A percentile compares a stretch with the other conserved stretches of the same genome.
phyloP scores from a whole-genome alignment of 2,113 vertebrate genomes.

The Sceloporus tristichus region DNA sequence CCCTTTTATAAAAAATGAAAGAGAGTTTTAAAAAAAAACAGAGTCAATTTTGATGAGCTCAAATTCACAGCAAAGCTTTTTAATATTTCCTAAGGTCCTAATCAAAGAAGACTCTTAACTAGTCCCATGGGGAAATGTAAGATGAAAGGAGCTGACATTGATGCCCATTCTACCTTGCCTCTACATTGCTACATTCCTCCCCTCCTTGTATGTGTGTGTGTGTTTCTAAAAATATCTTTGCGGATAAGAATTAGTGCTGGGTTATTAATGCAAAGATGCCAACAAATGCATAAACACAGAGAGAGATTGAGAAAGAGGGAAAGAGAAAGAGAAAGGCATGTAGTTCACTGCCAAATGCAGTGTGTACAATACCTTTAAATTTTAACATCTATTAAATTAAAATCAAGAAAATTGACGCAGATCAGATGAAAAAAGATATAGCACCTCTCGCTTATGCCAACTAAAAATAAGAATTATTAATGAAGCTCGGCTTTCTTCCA shows the following conservation, averaged over 20 bases:
- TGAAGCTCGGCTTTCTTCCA: constrained; percentile 86
- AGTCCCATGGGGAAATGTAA: constrained; percentile 76
- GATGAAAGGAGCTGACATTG: constrained; percentile 77
- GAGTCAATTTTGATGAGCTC: constrained; percentile 77
- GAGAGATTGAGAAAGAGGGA: background rate
- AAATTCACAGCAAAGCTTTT: constrained; percentile 76
- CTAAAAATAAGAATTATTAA: constrained; percentile 90
- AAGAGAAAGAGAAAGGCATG: background rate
- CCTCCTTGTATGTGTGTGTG: constrained; percentile 44
- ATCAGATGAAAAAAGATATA: constrained; percentile 83
- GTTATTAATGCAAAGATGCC: constrained; percentile 71
- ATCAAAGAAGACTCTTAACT: constrained; percentile 81
- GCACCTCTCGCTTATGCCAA: constrained; percentile 84
- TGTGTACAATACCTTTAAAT: constrained; percentile 68
- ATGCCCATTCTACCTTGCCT: constrained; percentile 74
- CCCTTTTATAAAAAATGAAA: constrained; percentile 24
- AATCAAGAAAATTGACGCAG: constrained; percentile 82
- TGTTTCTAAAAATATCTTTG: constrained; percentile 77
- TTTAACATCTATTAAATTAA: constrained; percentile 79
- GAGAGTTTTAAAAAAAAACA: constrained; percentile 60
- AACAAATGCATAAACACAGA: constrained; percentile 54
- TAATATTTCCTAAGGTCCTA: constrained; percentile 80
- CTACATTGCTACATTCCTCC: background rate
- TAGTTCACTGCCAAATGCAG: constrained; percentile 36
- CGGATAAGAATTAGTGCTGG: constrained; percentile 67